Base-by-base conservation (phyloP, 2,888 invertebrate species). In the Ormyrus rosae region DNA sequence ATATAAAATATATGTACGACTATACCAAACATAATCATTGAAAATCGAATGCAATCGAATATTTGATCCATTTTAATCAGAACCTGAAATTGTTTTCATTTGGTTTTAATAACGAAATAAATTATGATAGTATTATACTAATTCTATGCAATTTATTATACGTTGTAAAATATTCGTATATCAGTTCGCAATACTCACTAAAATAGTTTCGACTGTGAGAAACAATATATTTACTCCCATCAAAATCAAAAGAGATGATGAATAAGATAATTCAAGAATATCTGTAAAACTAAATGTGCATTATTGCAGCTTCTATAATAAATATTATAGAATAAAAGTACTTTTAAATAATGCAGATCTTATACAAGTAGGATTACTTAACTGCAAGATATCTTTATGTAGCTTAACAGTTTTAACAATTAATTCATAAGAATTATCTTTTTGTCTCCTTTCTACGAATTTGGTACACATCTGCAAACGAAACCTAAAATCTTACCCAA, bases 1-100 rank as follows among this genome's bases (percentile, higher is more conserved):
- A 58, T 8, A 13, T 48, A 77, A 46, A 77, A 77, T 19, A 70
- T 45, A 50, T 77, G 64, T 48, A 77, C n/a, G 6, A 70, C 5
- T 34, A 64, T 34, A 4, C 50, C 77, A 5, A 70, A 10, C n/a
- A 71, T 7, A 51, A 78, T 11, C 19, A 64, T 8, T 6, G 8
- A 7, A n/a, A 34, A 77, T 53, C 70, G 11, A 10, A 69, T 53
- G 51, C 58, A 7, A 5, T 61, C 60, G 46, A 68, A 10, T 51
- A 55, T 53, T 34, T 63, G 55, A 11, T 34, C 34, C 34, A 34
- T 34, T 34, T 34, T 34, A 34, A 34, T 34, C 34, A 34, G 34
- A 34, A 34, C 34, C 34, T 34, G 2, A 34, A 2, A 34, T 34
- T 34, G 34, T 34, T 34, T 34, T 34, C 34, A 34, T 34, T 34